Conservation (phyloP, 2,113 vertebrate genomes). For the Hydrochoerus hydrochaeris region DNA sequence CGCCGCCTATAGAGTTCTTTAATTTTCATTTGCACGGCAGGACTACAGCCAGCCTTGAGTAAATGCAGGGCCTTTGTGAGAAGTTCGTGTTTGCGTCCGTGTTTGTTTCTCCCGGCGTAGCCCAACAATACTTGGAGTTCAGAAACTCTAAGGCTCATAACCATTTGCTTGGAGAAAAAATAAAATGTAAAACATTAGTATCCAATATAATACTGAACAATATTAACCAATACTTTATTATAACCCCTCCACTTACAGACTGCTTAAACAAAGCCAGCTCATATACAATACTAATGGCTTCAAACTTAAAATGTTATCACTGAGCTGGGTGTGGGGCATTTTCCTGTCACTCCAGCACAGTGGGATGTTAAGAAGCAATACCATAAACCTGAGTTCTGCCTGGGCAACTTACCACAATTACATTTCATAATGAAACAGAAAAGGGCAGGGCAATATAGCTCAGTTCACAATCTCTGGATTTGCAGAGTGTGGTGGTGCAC, state of each 20-base stretch:
- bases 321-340: not conserved
- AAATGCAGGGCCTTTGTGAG: constrained; percentile 98
- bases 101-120: constrained; percentile 99
- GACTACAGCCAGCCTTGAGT: constrained; percentile 97
- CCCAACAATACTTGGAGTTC: constrained; percentile 99
- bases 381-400: not conserved
- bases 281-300: constrained; percentile 30
- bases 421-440: not conserved
- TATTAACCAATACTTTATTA: not conserved
- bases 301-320: constrained; percentile 32
- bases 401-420: not conserved
- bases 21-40: constrained; percentile 99
- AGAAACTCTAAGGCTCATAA: constrained; percentile 99
- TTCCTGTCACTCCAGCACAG: not conserved
- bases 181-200: constrained; percentile 74
- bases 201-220: constrained; percentile 34
- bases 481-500: not conserved
- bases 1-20: constrained; percentile 98
- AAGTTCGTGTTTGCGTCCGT: constrained; percentile 99
- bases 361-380: not conserved
- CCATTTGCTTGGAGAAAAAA: constrained; percentile 96
- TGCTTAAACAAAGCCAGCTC: not conserved
- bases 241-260: not conserved
- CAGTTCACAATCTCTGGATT: not conserved
- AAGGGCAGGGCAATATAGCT: not conserved